Evolutionary conservation across 2,888 invertebrate species (phyloP), one percentile per base, ranked within the genome.

Genomic region (Cheilosia soror): DNA sequence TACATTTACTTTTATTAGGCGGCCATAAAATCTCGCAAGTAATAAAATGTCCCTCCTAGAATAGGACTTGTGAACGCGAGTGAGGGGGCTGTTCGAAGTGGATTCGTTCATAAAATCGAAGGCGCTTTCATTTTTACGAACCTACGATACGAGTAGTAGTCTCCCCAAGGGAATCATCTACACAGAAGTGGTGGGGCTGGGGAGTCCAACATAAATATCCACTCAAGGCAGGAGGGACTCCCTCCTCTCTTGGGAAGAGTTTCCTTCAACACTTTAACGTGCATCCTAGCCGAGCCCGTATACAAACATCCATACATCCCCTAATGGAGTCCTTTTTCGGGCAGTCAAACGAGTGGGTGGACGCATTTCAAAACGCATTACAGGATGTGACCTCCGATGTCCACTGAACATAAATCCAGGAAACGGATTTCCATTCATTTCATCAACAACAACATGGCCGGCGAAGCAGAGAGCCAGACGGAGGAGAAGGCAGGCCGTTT

Each of bases 381-480:
- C 79, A 68, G 83, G 69, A 84, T 84, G 80, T 84, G 84, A 84
- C 84, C 84, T 81, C 81, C 72, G 81, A 81, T 85, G 81, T 85
- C 81, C 85, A 85, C 81, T 81, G 77, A 81, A 71, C 81, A 85
- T 81, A 81, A 81, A 85, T 81, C 76, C 76, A 76, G 80, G 85
- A 85, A 85, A 81, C 85, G 85, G 85, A 85, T 85, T 85, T 85
- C 81, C 76, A 77, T 85, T 81, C 68, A 81, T 85, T 81, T 81
- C 81, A 62, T 85, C 85, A 85, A 72, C 84, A 84, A 80, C 65
- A 81, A 84, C 84, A 84, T 75, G 73, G 55, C 66, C 66, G 63
- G 68, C 69, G 15, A n/a, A n/a, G 40, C 27, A 11, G 44, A 57
- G 9, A 47, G 37, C 37, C n/a, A 9, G 25, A 42, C 27, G 29